Evolutionary conservation across 2,113 vertebrate species (phyloP).

Genomic region (Chunga burmeisteri): DNA sequence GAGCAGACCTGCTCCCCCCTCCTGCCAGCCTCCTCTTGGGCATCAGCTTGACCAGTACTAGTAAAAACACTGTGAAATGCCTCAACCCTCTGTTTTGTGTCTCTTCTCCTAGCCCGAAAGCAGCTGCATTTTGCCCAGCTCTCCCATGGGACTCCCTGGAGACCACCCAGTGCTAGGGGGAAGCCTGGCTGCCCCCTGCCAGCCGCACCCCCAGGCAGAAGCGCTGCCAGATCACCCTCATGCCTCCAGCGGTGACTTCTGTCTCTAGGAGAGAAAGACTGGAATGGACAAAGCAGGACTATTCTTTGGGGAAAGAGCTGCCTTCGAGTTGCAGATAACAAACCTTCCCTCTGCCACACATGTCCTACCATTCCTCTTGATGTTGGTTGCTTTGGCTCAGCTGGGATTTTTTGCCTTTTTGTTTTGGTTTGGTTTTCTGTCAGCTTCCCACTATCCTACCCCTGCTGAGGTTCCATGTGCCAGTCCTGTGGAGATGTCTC

Average conservation of each 20-base stretch:
- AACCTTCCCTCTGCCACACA: neutral
- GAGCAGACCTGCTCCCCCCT: neutral
- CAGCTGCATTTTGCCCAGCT: neutral
- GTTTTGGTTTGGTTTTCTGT: neutral
- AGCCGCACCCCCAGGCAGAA: neutral
- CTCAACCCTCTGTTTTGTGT: neutral
- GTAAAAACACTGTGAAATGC: neutral
- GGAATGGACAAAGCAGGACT: neutral
- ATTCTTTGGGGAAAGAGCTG: neutral
- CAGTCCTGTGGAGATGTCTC: neutral
- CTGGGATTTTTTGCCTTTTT: accelerated
- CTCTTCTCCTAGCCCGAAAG: slow-evolving; percentile 56
- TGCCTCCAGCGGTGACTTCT: slow-evolving; percentile 64
- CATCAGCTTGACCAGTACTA: neutral
- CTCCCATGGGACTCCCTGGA: slow-evolving; percentile 10
- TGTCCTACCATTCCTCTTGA: neutral
- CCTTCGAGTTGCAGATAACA: neutral
- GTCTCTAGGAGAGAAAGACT: slow-evolving; percentile 50
- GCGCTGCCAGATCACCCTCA: neutral
- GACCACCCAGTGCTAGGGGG: slow-evolving; percentile 38
- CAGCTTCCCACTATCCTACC: neutral
- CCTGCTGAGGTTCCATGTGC: neutral
- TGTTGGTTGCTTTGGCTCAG: neutral
- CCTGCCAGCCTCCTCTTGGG: neutral
- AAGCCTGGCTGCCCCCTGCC: neutral